phyloP scores from a whole-genome alignment of 2,113 vertebrate species.

The Ploceus nigricollis region DNA sequence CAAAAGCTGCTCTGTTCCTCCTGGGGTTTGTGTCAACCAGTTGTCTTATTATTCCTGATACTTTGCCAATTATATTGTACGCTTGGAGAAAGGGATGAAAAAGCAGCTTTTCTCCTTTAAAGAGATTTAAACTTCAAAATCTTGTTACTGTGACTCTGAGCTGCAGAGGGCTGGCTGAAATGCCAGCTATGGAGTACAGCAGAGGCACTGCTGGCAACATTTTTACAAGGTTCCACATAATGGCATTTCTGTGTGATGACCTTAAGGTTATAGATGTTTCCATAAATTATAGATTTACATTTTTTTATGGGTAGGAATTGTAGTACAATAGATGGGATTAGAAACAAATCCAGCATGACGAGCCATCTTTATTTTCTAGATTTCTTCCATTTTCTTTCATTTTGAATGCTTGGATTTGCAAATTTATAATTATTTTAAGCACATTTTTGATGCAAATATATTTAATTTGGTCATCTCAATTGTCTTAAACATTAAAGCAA shows the following conservation, averaged over 20 bases:
- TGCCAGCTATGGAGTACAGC: neutral
- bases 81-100: constrained; percentile 60
- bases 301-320: neutral
- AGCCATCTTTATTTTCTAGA: neutral
- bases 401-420: neutral
- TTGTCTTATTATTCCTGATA: constrained; percentile 74
- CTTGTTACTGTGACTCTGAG: constrained; percentile 19
- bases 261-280: neutral
- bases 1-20: constrained; percentile 73
- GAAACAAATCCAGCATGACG: neutral
- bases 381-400: neutral
- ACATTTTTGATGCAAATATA: neutral
- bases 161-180: neutral
- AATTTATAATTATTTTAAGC: neutral
- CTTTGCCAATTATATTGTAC: constrained; percentile 73
- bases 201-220: neutral
- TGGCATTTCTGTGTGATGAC: constrained; percentile 2
- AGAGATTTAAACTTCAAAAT: constrained; percentile 39
- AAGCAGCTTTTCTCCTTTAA: constrained; percentile 64
- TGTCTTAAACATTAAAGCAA: neutral
- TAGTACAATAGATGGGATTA: neutral
- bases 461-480: neutral
- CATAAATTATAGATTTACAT: neutral
- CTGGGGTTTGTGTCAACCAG: constrained; percentile 61
- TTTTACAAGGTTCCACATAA: constrained; percentile 3